A percentile compares a stretch with the other conserved stretches of the same genome.
Conservation (phyloP, 2,888 invertebrate genomes). For the Hydropsyche betteni region DNA sequence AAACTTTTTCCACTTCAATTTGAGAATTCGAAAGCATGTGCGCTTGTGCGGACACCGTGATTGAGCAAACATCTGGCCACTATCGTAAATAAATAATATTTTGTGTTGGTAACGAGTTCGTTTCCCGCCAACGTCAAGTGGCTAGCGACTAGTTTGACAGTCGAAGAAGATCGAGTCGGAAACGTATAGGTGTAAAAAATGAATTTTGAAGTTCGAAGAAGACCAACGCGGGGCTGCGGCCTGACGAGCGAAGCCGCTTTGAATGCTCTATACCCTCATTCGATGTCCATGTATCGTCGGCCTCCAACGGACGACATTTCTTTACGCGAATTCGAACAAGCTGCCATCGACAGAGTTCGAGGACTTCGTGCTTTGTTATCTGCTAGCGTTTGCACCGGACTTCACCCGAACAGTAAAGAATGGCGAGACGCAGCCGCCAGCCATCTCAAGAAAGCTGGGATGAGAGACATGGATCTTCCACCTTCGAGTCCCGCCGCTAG, state of each 20-base stretch:
- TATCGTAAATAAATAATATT: background rate
- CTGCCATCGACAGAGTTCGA: constrained; percentile 84
- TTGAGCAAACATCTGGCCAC: too few species aligned
- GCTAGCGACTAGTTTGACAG: background rate
- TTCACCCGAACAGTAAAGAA: constrained; percentile 72
- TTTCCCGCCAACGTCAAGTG: background rate
- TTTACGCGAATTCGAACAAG: constrained; percentile 86
- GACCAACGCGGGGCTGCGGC: background rate
- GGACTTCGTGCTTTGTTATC: constrained; percentile 81
- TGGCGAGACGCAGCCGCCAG: constrained; percentile 72
- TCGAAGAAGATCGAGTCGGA: background rate
- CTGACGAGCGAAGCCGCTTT: constrained; percentile 54
- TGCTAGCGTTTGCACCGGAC: constrained; percentile 70
- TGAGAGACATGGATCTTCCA: constrained; percentile 72
- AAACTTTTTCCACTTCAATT: too few species aligned
- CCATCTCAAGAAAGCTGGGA: constrained; percentile 73
- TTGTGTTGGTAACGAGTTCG: background rate
- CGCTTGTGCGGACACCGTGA: too few species aligned
- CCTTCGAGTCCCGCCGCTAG: constrained; percentile 71
- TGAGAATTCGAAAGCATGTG: too few species aligned
- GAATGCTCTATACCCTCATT: constrained; percentile 73
- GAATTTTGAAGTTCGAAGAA: background rate
- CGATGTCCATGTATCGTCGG: constrained; percentile 79
- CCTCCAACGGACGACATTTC: constrained; percentile 79
- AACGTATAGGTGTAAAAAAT: background rate